Conservation (phyloP, 2,797 vertebrate species). For the Typhlichthys eigenmanni region DNA sequence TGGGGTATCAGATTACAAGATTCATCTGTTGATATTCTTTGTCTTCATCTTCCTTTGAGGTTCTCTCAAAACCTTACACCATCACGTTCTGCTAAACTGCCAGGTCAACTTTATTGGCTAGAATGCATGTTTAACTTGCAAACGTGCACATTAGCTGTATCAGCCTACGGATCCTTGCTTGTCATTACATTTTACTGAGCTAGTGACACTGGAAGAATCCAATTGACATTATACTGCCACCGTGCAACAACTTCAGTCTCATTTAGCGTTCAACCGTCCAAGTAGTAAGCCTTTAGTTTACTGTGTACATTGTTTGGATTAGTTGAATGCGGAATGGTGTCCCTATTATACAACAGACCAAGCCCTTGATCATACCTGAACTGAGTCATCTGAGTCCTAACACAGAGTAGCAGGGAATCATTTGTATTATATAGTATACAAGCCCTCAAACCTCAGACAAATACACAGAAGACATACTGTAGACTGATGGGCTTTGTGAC, state of each 20-base stretch:
- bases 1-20: conserved; percentile 12
- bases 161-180: neutral
- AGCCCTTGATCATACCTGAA: neutral
- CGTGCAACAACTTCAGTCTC: too few species aligned
- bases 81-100: neutral
- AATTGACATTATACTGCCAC: too few species aligned
- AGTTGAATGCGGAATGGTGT: too few species aligned
- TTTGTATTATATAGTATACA: neutral
- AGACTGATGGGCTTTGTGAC: neutral
- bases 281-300: too few species aligned
- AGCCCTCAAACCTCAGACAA: neutral
- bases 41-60: neutral
- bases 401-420: neutral
- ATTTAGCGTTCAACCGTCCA: too few species aligned
- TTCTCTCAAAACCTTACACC: neutral
- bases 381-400: neutral
- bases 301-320: too few species aligned
- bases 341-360: neutral
- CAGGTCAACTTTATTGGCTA: neutral
- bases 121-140: conserved; percentile 5
- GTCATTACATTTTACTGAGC: neutral
- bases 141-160: neutral
- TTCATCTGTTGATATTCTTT: neutral
- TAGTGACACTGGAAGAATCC: too few species aligned
- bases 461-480: neutral